phyloP scores from a whole-genome alignment of 2,797 vertebrate genomes.

The Anabacerthia variegaticeps region DNA sequence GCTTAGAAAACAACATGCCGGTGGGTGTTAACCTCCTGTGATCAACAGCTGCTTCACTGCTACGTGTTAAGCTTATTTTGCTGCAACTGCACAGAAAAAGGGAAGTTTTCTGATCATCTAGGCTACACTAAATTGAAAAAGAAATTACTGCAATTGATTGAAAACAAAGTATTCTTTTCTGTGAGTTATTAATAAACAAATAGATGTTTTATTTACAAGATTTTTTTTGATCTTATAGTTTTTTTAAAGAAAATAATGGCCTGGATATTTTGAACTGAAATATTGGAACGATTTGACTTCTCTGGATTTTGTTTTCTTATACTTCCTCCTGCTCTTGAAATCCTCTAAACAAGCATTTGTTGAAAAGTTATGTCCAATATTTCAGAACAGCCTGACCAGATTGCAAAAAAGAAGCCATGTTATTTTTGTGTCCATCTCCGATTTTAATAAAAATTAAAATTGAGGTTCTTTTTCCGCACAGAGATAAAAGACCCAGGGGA shows the following conservation, averaged over 20 bases:
- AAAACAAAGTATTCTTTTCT: neutral
- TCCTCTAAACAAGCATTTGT: neutral
- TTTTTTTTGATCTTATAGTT: neutral
- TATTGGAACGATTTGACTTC: neutral
- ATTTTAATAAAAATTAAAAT: conserved; percentile 6
- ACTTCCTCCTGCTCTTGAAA: neutral
- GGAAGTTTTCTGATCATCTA: neutral
- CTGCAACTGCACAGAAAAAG: neutral
- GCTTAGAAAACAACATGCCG: neutral
- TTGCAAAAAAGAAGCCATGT: neutral
- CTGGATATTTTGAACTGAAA: neutral
- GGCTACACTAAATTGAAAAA: neutral
- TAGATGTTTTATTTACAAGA: neutral
- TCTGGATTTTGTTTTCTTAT: neutral
- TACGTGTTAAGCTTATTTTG: neutral
- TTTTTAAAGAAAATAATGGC: neutral
- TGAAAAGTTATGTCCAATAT: neutral
- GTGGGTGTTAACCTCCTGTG: neutral
- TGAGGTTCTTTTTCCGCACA: neutral
- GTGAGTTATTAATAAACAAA: neutral
- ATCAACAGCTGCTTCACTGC: neutral
- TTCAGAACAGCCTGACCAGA: neutral
- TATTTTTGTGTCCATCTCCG: neutral
- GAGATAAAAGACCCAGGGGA: neutral
- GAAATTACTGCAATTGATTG: neutral